Evolutionary conservation across 2,113 vertebrate genomes (phyloP).

Genomic region (Bubalus kerabau): DNA sequence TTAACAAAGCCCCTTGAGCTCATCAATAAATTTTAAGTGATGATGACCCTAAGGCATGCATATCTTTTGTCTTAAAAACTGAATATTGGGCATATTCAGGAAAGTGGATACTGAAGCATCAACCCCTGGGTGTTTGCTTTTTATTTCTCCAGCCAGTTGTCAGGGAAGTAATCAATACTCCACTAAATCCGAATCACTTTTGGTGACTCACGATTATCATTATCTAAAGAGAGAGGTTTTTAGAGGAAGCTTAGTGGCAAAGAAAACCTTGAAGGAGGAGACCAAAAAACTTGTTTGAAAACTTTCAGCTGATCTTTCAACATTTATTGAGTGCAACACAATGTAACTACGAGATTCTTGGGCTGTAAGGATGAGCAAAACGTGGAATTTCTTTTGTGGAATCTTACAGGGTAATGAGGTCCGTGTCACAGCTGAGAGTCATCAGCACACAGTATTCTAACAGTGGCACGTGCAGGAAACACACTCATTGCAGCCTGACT

Average conservation of each 20-base stretch:
- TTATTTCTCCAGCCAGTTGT: neutral
- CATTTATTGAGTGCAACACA: neutral
- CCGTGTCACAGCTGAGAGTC: neutral
- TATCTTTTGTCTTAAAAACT: slow-evolving; percentile 32
- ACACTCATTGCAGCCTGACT: neutral
- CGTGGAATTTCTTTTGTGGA: neutral
- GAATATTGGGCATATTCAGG: neutral
- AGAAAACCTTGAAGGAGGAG: neutral
- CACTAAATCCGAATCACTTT: slow-evolving; percentile 9
- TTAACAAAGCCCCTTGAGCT: neutral
- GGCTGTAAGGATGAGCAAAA: neutral
- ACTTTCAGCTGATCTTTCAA: neutral
- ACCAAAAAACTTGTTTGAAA: neutral
- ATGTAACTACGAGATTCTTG: neutral
- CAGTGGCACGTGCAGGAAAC: neutral
- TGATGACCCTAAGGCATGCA: neutral
- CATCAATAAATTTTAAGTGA: slow-evolving; percentile 36
- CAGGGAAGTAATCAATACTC: neutral
- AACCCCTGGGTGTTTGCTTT: neutral
- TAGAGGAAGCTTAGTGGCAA: neutral
- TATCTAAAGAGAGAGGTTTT: neutral
- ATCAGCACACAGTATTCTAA: neutral
- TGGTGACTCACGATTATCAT: neutral
- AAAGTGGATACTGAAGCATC: neutral
- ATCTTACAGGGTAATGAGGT: neutral